Evolutionary conservation across 2,113 vertebrate species (phyloP), one percentile per base, ranked within the genome.

Genomic region (Burhinus bistriatus): DNA sequence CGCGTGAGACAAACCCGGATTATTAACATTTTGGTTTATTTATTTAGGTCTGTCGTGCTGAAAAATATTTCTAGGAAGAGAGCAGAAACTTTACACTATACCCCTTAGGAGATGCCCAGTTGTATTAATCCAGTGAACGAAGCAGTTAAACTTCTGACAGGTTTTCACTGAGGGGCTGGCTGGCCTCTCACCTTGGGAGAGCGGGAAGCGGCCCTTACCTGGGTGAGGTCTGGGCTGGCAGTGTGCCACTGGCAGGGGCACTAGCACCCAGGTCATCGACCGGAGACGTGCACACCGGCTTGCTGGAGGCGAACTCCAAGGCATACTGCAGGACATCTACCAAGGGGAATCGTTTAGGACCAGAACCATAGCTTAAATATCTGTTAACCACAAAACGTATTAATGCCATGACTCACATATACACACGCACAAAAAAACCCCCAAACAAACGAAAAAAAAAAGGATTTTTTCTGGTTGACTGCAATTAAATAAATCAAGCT

Each of bases 311-410:
- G 20, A 99, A 99, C 98, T 99, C 99, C 98, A 99, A 98, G 22
- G 99, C 99, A 2, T 99, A 99, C 97, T 99, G 99, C 66, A 99
- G 99, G 97, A 99, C 99, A 98, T 99, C 99, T 93, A 99, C 99
- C 98, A 99, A 98, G 89, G 99, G 99, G 97, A 99, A 99, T 95
- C 99, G 98, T 98, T 99, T 99, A 95, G 99, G 99, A 97, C 99
- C 99, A 2, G 99, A 99, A 90, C 99, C 99, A 90, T 99, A 99
- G 98, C 99, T 99, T 98, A 99, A 98, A 97, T 99, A 99, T 97
- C 99, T 99, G 98, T 96, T 94, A 97, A 97, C 90, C 93, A 96
- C 57, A 97, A 97, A 97, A 97, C 0, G 7, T 92, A 93, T 97
- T 96, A 96, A 94, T 95, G 88, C 76, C 92, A 76, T 96, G 88